Evolutionary conservation across 2,113 vertebrate species (phyloP), one percentile per base, ranked within the genome.

Genomic region (Zosterops lateralis): DNA sequence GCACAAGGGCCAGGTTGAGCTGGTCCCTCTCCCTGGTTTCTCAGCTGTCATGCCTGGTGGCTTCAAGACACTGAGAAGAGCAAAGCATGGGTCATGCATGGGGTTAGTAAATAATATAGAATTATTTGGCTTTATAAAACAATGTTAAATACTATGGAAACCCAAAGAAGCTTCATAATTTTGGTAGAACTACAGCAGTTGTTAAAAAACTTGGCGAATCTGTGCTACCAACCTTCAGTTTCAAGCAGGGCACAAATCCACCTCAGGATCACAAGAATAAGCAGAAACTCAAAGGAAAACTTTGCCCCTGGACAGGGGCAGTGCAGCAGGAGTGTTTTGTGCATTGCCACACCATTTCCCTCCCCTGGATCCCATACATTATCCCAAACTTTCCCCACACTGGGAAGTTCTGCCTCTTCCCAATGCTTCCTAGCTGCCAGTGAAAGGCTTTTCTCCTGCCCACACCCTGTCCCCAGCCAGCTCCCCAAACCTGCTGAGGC

Each of bases 281-380:
- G 36, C 10, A 36, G 65, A 72, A 78, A 18, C 8, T 32, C 20
- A 10, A 26, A 81, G 48, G 7, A 44, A 47, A 75, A 31, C 42
- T 36, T 31, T 66, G 14, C n/a, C 50, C n/a, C 50, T 65, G 45
- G 22, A 17, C 11, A 19, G 3, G 1, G 8, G 3, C 31, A 58
- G 9, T 20, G 40, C 16, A 79, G 45, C 7, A 24, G 24, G 14
- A 80, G 2, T 2, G 9, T 14, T 88, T 17, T 3, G 2, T 42
- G 66, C 25, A 20, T 4, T 81, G 44, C 24, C 62, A 34, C 2
- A 0, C 21, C 34, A 8, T 36, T 68, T 88, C 9, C 7, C 21
- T 24, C 21, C 15, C 25, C 38, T 8, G 17, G 4, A 38, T 8
- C 12, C n/a, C 21, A 21, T 19, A 2, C 1, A 0, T 54, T n/a